Conservation (phyloP, 1,140 invertebrate genomes). For the Portunus trituberculatus region DNA sequence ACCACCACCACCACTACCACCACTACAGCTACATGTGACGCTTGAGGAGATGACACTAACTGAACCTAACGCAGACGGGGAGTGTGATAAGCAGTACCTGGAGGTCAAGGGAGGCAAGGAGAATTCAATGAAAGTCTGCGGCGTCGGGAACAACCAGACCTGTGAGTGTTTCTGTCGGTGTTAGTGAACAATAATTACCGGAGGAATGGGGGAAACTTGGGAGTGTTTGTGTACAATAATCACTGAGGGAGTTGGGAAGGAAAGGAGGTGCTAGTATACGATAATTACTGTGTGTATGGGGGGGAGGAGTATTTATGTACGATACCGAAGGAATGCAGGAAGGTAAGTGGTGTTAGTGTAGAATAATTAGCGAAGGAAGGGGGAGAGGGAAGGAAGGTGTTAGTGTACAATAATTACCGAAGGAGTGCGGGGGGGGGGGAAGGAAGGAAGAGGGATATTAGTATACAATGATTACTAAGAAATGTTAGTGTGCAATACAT, state of each 20-base stretch:
- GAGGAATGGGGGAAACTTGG: no score
- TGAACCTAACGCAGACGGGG: constrained; percentile 27
- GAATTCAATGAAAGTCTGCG: constrained; percentile 28
- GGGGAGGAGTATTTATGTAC: no score
- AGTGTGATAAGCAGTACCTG: constrained; percentile 50
- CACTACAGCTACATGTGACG: not conserved
- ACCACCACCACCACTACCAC: not conserved
- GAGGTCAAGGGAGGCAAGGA: not conserved
- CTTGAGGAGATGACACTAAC: not conserved
- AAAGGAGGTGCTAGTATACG: no score
- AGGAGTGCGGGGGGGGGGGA: no score
- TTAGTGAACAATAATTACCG: not conserved
- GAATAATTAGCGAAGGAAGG: no score
- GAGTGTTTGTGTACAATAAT: no score
- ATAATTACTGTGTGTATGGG: no score
- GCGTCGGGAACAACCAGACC: constrained; percentile 32
- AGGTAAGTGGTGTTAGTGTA: not conserved
- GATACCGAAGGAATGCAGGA: no score
- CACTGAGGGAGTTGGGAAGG: no score
- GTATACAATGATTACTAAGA: not conserved
- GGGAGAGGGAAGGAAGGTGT: no score
- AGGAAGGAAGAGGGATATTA: no score
- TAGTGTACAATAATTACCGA: not conserved
- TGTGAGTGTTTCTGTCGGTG: constrained; percentile 11
- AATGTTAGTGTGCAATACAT: no score